These are phyloP conservation scores for Procambarus virginalis DNA, from an alignment of 1,140 invertebrate genomes.

Conservation along the genomic window DNA sequence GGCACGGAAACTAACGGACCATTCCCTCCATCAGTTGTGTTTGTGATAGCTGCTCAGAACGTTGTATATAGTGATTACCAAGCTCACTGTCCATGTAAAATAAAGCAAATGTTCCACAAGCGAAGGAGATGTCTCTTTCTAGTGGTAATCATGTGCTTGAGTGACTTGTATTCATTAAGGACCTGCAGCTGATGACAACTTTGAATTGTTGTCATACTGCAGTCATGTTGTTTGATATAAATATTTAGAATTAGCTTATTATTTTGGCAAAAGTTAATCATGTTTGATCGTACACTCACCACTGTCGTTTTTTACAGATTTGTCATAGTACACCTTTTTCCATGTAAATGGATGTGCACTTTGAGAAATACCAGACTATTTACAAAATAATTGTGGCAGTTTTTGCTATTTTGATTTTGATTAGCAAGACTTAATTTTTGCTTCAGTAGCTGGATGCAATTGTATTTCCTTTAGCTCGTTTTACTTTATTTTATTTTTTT, in stretches of 20 bases:
- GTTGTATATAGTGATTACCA: constrained; percentile 59
- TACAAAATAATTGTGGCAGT: background rate
- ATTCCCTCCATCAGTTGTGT: constrained; percentile 62
- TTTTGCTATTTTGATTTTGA: constrained; percentile 23
- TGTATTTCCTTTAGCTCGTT: background rate
- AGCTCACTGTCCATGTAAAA: constrained; percentile 45
- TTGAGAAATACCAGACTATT: constrained; percentile 32
- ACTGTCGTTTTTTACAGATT: constrained; percentile 49
- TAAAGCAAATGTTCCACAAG: constrained; percentile 24
- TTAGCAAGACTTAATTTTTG: constrained; percentile 17
- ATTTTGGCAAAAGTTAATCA: constrained; percentile 56
- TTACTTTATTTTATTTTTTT: background rate
- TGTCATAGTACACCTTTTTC: constrained; percentile 52
- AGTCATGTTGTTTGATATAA: constrained; percentile 58
- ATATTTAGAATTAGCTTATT: constrained; percentile 60
- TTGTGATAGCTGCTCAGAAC: constrained; percentile 65
- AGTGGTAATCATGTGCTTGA: constrained; percentile 30
- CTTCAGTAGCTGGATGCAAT: constrained; percentile 32
- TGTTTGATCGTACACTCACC: constrained; percentile 52
- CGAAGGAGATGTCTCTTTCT: constrained; percentile 26
- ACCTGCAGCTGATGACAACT: constrained; percentile 34
- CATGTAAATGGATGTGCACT: constrained; percentile 48
- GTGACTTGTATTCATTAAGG: constrained; percentile 55
- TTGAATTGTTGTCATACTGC: constrained; percentile 32
- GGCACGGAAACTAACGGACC: constrained; percentile 57